Evolutionary conservation across 1,140 invertebrate genomes (phyloP).

Genomic region (Hestina assimilis): DNA sequence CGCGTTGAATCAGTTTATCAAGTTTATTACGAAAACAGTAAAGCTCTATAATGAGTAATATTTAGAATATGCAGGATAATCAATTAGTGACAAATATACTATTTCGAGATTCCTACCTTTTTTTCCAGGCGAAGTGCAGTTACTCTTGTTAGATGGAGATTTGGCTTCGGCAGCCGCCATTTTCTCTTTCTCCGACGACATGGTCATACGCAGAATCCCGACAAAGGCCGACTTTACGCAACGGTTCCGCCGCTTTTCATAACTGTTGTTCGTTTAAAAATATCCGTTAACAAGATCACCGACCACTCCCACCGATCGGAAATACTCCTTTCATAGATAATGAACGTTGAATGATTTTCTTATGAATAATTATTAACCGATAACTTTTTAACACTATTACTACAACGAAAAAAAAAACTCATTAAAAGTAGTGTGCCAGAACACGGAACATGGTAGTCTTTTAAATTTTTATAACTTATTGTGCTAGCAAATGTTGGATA

Average conservation of each 20-base stretch:
- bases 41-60: too few species aligned
- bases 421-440: too few species aligned
- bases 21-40: too few species aligned
- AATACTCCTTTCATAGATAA: slow-evolving; percentile 38
- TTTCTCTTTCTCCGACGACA: slow-evolving; percentile 72
- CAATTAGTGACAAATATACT: background rate
- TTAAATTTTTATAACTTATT: too few species aligned
- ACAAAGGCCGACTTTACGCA: slow-evolving; percentile 40
- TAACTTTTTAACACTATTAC: slow-evolving; percentile 45
- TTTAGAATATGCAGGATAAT: background rate
- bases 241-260: slow-evolving; percentile 45
- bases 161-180: slow-evolving; percentile 66
- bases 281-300: slow-evolving; percentile 25
- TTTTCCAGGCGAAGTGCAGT: slow-evolving; percentile 72
- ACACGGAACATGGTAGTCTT: too few species aligned
- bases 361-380: slow-evolving; percentile 52
- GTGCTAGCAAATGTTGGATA: too few species aligned
- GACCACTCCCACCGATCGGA: slow-evolving; percentile 40
- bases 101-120: slow-evolving; percentile 61
- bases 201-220: slow-evolving; percentile 41
- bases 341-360: slow-evolving; percentile 37
- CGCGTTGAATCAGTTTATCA: too few species aligned
- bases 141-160: slow-evolving; percentile 70
- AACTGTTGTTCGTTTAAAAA: slow-evolving; percentile 40
- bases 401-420: too few species aligned